Percentiles rank a stretch among this genome's conserved stretches.
phyloP scores from a whole-genome alignment of 2,888 invertebrate genomes.

The Mesodorylaimus sp. region DNA sequence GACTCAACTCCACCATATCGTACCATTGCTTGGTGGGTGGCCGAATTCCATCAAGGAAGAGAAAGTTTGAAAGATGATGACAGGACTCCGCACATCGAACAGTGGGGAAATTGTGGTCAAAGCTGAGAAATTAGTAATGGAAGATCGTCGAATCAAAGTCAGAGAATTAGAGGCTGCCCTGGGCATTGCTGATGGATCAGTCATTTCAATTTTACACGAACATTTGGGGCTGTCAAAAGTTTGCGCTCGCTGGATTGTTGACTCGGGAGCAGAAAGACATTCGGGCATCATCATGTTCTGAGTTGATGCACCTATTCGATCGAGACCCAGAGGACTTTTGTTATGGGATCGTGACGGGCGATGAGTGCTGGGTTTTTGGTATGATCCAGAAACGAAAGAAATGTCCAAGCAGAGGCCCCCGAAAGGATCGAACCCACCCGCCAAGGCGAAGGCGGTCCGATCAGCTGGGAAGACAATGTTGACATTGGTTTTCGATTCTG shows the following conservation, averaged over 20 bases:
- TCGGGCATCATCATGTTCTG: background rate
- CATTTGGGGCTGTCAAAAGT: slow-evolving; percentile 3
- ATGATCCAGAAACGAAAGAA: background rate
- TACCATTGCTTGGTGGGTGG: background rate
- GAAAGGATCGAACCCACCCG: slow-evolving; percentile 1
- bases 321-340: too few relatives aligned
- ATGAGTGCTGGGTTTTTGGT: slow-evolving; percentile 28
- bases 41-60: background rate
- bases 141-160: background rate
- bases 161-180: background rate
- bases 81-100: background rate
- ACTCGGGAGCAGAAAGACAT: slow-evolving; percentile 17
- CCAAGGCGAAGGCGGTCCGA: slow-evolving; percentile 4
- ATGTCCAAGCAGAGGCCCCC: too few relatives aligned
- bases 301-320: too few relatives aligned
- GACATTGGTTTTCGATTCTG: slow-evolving; percentile 12
- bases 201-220: slow-evolving; percentile 2
- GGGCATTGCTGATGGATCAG: background rate
- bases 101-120: background rate
- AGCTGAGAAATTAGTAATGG: background rate
- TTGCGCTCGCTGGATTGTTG: slow-evolving; percentile 24
- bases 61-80: background rate
- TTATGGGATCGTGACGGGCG: slow-evolving; percentile 26
- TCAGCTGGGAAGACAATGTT: slow-evolving; percentile 12
- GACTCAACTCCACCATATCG: background rate